A percentile compares a stretch with the other conserved stretches of the same genome.
phyloP scores from a whole-genome alignment of 2,888 invertebrate species.

The Amaurobius ferox region DNA sequence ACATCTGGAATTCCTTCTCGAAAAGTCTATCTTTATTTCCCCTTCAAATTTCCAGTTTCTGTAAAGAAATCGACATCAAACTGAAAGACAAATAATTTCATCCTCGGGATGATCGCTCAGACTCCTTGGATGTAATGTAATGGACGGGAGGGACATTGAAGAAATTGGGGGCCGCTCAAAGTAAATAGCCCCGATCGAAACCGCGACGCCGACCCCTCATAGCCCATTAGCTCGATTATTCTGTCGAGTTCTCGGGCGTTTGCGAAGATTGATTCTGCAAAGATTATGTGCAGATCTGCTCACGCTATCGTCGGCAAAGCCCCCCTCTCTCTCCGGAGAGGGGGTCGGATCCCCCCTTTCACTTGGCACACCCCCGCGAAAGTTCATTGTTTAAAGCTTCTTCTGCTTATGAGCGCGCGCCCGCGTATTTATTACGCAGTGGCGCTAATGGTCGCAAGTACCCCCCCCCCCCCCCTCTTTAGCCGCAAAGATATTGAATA shows the following conservation, averaged over 20 bases:
- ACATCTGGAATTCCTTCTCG: too few species aligned
- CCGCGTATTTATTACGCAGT: slow-evolving; percentile 58
- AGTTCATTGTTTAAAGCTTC: slow-evolving; percentile 63
- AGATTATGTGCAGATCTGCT: slow-evolving; percentile 60
- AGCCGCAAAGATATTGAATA: slow-evolving; percentile 58
- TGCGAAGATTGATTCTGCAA: slow-evolving; percentile 64
- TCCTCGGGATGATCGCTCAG: slow-evolving; percentile 20
- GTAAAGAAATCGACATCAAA: background rate
- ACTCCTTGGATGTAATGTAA: slow-evolving; percentile 11
- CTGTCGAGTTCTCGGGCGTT: slow-evolving; percentile 51
- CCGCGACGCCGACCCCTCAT: slow-evolving; percentile 40
- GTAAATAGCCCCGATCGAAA: slow-evolving; percentile 55
- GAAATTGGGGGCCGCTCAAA: slow-evolving; percentile 8
- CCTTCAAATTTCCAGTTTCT: background rate
- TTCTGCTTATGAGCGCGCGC: slow-evolving; percentile 36
- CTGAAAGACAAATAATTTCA: slow-evolving; percentile 48
- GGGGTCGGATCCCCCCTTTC: slow-evolving; percentile 16
- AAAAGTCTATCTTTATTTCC: too few species aligned
- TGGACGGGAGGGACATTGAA: background rate
- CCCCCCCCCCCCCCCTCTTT: slow-evolving; percentile 12
- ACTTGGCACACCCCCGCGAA: slow-evolving; percentile 27
- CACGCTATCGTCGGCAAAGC: slow-evolving; percentile 23
- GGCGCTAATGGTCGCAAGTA: slow-evolving; percentile 45
- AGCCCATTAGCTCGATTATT: slow-evolving; percentile 66
- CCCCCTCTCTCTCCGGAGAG: background rate